A percentile compares a stretch with the other conserved stretches of the same genome.
Conservation (phyloP, 2,113 vertebrate genomes). For the Muntiacus reevesi region DNA sequence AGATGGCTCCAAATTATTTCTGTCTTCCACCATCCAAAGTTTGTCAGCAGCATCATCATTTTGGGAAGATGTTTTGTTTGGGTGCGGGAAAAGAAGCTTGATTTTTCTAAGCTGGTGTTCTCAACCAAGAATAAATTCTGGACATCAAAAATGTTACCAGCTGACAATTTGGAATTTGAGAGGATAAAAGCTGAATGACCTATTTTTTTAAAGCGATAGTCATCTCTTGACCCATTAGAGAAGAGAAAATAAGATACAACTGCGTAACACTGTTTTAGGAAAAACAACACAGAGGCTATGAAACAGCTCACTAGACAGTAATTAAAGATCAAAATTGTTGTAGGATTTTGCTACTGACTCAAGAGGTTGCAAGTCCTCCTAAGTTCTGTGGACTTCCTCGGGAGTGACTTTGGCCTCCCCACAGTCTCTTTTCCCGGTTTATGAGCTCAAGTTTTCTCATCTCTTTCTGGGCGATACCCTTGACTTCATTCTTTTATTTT, state of each 20-base stretch:
- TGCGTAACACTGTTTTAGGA: not conserved
- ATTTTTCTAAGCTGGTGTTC: not conserved
- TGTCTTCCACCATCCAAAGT: not conserved
- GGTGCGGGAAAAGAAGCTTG: not conserved
- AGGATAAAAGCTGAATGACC: not conserved
- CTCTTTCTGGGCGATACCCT: not conserved
- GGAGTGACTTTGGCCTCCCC: not conserved
- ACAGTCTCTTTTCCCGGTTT: not conserved
- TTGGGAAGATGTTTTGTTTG: not conserved
- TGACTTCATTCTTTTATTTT: not conserved
- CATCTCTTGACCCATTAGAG: not conserved
- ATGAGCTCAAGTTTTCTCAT: not conserved
- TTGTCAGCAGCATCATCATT: not conserved
- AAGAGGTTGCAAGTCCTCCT: not conserved
- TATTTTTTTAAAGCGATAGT: not conserved
- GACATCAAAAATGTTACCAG: not conserved
- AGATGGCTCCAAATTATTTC: no score
- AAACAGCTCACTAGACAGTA: not conserved
- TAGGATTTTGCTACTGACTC: not conserved
- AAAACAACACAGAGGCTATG: not conserved
- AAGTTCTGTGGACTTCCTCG: not conserved
- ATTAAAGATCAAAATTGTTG: not conserved
- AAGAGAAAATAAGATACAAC: conserved; percentile 11
- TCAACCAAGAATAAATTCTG: not conserved
- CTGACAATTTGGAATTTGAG: not conserved